Conservation (phyloP, 2,888 invertebrate species). For the Acronicta aceris region DNA sequence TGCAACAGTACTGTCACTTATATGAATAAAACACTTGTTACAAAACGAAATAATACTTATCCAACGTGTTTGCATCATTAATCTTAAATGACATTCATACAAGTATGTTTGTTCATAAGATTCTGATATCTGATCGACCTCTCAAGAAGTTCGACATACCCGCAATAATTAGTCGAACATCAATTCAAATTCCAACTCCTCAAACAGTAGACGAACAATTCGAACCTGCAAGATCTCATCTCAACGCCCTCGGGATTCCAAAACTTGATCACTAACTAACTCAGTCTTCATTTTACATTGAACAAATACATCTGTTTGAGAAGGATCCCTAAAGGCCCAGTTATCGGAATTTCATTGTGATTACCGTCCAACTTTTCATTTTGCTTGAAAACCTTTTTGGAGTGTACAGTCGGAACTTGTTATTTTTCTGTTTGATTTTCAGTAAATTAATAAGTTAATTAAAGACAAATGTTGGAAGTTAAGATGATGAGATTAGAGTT, state of each 20-base stretch:
- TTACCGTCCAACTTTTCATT: conserved; percentile 54
- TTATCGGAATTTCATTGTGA: conserved; percentile 58
- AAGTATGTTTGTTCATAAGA: not conserved
- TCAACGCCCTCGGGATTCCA: conserved; percentile 46
- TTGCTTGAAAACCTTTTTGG: conserved; percentile 48
- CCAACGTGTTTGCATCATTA: too few relatives aligned
- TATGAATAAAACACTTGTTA: too few relatives aligned
- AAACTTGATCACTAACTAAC: conserved; percentile 60
- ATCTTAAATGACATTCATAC: not conserved
- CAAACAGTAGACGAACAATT: conserved; percentile 51
- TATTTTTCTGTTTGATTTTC: conserved; percentile 56
- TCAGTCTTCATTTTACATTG: conserved; percentile 63
- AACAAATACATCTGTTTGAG: conserved; percentile 63
- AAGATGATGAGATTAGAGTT: conserved; percentile 38
- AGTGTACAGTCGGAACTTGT: conserved; percentile 38
- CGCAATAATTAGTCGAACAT: conserved; percentile 55
- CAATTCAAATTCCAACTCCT: conserved; percentile 54
- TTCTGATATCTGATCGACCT: conserved; percentile 19
- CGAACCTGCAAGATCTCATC: conserved; percentile 42
- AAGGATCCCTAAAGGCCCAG: conserved; percentile 50
- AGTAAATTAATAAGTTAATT: conserved; percentile 37
- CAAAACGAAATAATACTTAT: too few relatives aligned
- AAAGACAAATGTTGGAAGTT: conserved; percentile 44
- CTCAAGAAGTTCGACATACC: conserved; percentile 28
- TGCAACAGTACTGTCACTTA: too few relatives aligned